phyloP scores from a whole-genome alignment of 1,140 invertebrate genomes.

The Coenobita brevimanus region DNA sequence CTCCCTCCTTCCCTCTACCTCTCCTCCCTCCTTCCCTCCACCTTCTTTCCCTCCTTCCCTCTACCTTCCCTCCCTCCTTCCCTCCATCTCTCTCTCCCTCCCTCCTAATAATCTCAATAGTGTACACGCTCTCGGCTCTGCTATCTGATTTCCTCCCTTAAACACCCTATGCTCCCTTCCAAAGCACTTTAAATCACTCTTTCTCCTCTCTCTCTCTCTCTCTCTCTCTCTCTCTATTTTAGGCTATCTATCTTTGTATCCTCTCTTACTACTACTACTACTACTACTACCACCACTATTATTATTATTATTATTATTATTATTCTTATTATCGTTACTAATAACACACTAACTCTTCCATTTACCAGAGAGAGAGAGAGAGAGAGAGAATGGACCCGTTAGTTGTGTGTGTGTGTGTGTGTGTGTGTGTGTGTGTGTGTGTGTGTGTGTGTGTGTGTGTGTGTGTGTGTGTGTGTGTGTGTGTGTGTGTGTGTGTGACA shows the following conservation, averaged over 20 bases:
- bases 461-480: slow-evolving; percentile 20
- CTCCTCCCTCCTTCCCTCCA: background rate
- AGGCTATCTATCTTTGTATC: no score
- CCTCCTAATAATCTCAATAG: background rate
- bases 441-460: slow-evolving; percentile 20
- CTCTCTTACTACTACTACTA: no score
- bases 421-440: slow-evolving; percentile 11
- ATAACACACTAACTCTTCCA: no score
- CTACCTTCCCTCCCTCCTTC: no score
- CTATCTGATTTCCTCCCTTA: background rate
- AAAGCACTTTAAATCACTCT: background rate
- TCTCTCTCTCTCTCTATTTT: no score
- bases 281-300: no score
- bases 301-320: no score
- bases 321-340: no score
- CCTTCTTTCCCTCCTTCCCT: background rate
- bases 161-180: background rate
- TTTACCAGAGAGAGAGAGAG: no score
- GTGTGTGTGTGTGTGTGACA: slow-evolving; percentile 5
- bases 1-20: background rate
- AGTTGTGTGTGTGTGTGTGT: no score
- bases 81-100: background rate
- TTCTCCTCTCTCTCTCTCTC: slow-evolving; percentile 1
- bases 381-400: no score
- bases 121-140: background rate